Percentiles rank a stretch among this genome's conserved stretches.
phyloP scores from a whole-genome alignment of 1,140 invertebrate species.

The Proales similis region DNA sequence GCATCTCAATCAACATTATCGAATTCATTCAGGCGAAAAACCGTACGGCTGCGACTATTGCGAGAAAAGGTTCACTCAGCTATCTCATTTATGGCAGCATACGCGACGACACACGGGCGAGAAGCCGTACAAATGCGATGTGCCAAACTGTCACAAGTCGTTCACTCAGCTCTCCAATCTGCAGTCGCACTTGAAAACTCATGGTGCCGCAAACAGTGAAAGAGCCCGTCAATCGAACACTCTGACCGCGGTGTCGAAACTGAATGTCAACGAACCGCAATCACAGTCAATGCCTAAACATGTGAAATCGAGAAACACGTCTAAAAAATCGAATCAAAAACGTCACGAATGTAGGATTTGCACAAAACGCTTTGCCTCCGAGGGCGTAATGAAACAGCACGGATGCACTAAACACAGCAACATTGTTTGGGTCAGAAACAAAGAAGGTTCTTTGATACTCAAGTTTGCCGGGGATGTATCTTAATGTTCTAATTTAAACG shows the following conservation, averaged over 20 bases:
- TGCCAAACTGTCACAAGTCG: conserved; percentile 51
- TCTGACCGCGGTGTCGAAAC: not conserved
- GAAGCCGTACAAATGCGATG: conserved; percentile 55
- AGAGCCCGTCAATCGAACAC: not conserved
- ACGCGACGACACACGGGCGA: conserved; percentile 62
- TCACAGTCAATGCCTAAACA: not conserved
- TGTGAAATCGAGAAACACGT: conserved; percentile 11
- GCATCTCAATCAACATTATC: conserved; percentile 42
- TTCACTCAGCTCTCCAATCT: conserved; percentile 47
- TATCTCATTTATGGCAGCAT: conserved; percentile 76
- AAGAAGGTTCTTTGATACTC: conserved; percentile 17
- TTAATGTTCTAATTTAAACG: not conserved
- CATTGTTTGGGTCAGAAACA: conserved; percentile 2
- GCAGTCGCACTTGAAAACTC: conserved; percentile 33
- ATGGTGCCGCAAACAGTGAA: not conserved
- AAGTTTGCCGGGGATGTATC: not conserved
- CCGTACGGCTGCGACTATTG: conserved; percentile 67
- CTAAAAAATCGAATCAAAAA: not conserved
- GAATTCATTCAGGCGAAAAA: conserved; percentile 46
- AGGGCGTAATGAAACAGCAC: conserved; percentile 31
- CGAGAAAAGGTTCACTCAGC: conserved; percentile 81
- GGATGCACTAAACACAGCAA: conserved; percentile 13
- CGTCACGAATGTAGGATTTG: conserved; percentile 29
- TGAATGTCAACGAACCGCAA: not conserved
- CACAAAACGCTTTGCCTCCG: conserved; percentile 28